Base-by-base conservation (phyloP, 1,140 invertebrate species). In the Aphidius ervi region DNA sequence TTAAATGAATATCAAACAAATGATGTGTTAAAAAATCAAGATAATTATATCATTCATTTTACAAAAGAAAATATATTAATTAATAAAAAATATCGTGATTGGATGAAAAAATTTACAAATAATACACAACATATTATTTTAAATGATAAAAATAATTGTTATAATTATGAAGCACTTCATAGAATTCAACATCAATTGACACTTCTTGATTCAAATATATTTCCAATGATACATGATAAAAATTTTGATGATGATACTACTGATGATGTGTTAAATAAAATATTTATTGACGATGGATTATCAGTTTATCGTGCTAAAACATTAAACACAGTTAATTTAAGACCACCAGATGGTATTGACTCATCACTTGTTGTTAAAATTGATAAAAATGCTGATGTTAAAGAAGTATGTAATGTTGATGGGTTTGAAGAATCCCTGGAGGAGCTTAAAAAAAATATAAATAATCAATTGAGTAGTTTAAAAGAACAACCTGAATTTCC, bases 11-110 rank as follows among this genome's bases (percentile, higher is more conserved):
- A 88, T 69, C 87, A 88, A 67, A 68, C 76, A 41, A 70, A 77
- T 31, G 66, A 31, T 31, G 23, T 66, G 10, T 75, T 81, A 31
- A 74, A 84, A 40, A 77, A 87, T 56, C 66, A 83, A 47, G 85
- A 87, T 0, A 76, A 82, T 45, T 71, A 91, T 45, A 83, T 98
- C 16, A 82, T 96, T 31, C 96, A 98, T 79, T 95, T 95, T 72
- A 89, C 92, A 5, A 88, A 91, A 5, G 75, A 82, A 16, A 64
- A 85, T 7, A 82, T 97, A 5, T 75, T 94, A 5, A 72, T 82
- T 4, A 70, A 86, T 74, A 71, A 81, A 31, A 79, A 70, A 74
- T 91, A 83, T 49, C 65, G 85, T 66, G 63, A 82, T 4, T 98
- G 94, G 86, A 87, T 97, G 82, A 67, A 82, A 1, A 83, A 83